Conservation (phyloP, 1,140 invertebrate genomes). For the Sinonovacula constricta region DNA sequence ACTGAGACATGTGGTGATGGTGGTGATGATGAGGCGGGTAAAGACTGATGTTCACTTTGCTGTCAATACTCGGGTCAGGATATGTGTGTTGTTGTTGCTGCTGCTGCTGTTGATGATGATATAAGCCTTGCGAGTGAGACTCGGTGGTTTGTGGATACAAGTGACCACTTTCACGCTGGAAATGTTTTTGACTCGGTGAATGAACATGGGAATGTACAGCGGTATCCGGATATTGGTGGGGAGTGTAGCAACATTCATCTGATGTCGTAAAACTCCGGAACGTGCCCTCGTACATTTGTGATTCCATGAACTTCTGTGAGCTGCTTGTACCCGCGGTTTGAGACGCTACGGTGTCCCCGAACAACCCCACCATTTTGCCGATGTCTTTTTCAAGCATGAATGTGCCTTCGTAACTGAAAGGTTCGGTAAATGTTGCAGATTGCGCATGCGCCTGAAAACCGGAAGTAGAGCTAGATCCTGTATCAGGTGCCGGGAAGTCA, state of each 20-base stretch:
- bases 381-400: slow-evolving; percentile 63
- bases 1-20: background rate
- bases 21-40: slow-evolving; percentile 34
- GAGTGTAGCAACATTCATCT: slow-evolving; percentile 24
- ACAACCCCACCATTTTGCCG: slow-evolving; percentile 56
- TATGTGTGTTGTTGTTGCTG: slow-evolving; percentile 40
- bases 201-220: slow-evolving; percentile 42
- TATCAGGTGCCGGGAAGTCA: slow-evolving; percentile 23
- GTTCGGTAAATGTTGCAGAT: slow-evolving; percentile 53
- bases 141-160: slow-evolving; percentile 53
- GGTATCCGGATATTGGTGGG: slow-evolving; percentile 40
- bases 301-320: slow-evolving; percentile 54
- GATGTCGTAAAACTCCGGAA: slow-evolving; percentile 52
- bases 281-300: slow-evolving; percentile 56
- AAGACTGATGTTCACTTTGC: slow-evolving; percentile 40
- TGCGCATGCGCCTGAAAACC: slow-evolving; percentile 38
- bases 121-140: slow-evolving; percentile 37
- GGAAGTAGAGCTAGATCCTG: slow-evolving; percentile 23
- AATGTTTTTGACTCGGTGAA: slow-evolving; percentile 37
- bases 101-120: slow-evolving; percentile 32
- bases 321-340: slow-evolving; percentile 1
- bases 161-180: slow-evolving; percentile 37
- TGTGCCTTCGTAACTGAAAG: slow-evolving; percentile 67
- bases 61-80: slow-evolving; percentile 26
- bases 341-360: slow-evolving; percentile 24